Conservation (phyloP, 2,113 vertebrate genomes). For the Leptocoma aspasia region DNA sequence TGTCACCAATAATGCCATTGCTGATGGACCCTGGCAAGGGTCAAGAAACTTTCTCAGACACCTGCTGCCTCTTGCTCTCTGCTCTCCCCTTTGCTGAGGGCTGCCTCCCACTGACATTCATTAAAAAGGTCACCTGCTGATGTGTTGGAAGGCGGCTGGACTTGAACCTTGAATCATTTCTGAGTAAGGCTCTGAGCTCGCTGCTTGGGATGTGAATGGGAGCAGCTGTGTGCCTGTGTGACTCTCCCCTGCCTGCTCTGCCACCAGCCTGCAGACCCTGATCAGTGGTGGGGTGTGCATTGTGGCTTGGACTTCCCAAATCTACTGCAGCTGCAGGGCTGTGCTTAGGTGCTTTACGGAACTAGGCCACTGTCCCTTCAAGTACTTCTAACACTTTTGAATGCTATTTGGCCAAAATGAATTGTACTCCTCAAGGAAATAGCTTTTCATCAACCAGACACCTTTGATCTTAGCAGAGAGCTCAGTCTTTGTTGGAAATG, state of each 20-base stretch:
- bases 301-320: background rate
- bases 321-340: background rate
- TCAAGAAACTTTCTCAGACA: fast-evolving
- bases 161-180: background rate
- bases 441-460: background rate
- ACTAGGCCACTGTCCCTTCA: background rate
- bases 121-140: background rate
- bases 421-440: background rate
- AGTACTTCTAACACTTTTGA: background rate
- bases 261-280: background rate
- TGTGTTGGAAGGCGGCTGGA: background rate
- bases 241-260: background rate
- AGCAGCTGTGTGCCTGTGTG: background rate
- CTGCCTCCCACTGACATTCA: background rate
- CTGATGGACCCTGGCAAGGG: background rate
- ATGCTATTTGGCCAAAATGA: background rate
- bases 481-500: background rate
- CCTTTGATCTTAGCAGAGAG: background rate
- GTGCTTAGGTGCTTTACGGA: background rate
- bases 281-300: fast-evolving
- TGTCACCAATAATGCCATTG: fast-evolving
- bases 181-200: background rate
- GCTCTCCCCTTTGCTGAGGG: background rate
- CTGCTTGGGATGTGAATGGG: background rate
- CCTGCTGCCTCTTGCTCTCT: background rate